Base-by-base conservation (phyloP, 2,888 invertebrate genomes). In the Fragum sueziense region DNA sequence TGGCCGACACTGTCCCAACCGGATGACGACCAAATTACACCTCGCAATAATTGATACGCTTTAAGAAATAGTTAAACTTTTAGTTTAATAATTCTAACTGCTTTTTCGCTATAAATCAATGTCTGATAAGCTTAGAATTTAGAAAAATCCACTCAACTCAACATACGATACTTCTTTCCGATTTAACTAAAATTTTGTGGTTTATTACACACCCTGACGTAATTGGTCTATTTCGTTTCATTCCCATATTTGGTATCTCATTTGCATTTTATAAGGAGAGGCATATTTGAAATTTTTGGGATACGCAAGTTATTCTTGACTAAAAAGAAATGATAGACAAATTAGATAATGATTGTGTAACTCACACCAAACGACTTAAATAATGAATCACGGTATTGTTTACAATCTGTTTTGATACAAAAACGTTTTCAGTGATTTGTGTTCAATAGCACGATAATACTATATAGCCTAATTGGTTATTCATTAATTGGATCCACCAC, bases 1-100 rank as follows among this genome's bases (percentile, higher is more conserved):
- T 84, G 82, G 84, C 81, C 57, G 79, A 69, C 80, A 65, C 73
- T 70, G 62, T 70, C 37, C 61, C 79, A 76, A 83, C 84, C 84
- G 84, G 84, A 84, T 79, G 74, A n/a, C n/a, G 20, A 34, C 65
- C 65, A 22, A 11, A 41, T 41, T 41, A 22, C 65, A 41, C 37
- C 37, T 27, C 41, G 7, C 20, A 11, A 41, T 65, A 17, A 62
- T 65, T 34, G 41, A 65, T 65, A 41, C 65, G 65, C 41, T 47
- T 6, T 6, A 69, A 69, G 47, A 69, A 69, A 51, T 69, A 69
- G 69, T 9, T 3, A 33, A 47, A 2, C 6, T 37, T 37, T 14
- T 14, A 37, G 14, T 37, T 6, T 14, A 37, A 37, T 37, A 37
- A 37, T 47, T n/a, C n/a, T n/a, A n/a, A n/a, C n/a, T n/a, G n/a